Conservation (phyloP, 2,797 vertebrate species). For the Sebastes cheni region DNA sequence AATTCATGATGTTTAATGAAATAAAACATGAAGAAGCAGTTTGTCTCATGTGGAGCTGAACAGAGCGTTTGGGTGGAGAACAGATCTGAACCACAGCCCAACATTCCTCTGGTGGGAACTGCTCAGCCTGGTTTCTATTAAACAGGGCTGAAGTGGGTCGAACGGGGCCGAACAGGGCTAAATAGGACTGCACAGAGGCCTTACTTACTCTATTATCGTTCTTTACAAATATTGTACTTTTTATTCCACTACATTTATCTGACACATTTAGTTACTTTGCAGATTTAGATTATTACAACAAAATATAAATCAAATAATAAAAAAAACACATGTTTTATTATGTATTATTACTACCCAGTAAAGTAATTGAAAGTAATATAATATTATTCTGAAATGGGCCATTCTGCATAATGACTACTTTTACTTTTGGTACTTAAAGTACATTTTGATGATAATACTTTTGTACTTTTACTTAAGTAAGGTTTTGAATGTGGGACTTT, state of each 20-base stretch:
- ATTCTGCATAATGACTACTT: background rate
- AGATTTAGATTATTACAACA: background rate
- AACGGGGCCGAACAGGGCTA: background rate
- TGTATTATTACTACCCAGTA: background rate
- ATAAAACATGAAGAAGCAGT: constrained; percentile 20
- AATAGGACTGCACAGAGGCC: background rate
- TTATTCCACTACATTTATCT: background rate
- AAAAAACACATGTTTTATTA: background rate
- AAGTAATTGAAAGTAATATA: background rate
- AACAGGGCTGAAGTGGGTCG: constrained; percentile 11
- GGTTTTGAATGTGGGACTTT: background rate
- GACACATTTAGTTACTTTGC: background rate
- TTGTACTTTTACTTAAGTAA: background rate
- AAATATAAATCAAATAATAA: background rate
- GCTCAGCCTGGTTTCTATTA: constrained; percentile 47
- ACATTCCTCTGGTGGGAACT: constrained; percentile 59
- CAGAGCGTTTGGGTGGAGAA: constrained; percentile 48
- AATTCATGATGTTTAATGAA: constrained; percentile 33
- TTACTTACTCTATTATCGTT: background rate
- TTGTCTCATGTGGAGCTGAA: constrained; percentile 20
- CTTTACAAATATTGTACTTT: background rate
- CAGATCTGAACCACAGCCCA: constrained; percentile 57
- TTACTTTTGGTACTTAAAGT: background rate
- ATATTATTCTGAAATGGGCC: background rate
- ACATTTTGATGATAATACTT: background rate